phyloP scores from a whole-genome alignment of 2,888 invertebrate species.

The Apamea anceps region DNA sequence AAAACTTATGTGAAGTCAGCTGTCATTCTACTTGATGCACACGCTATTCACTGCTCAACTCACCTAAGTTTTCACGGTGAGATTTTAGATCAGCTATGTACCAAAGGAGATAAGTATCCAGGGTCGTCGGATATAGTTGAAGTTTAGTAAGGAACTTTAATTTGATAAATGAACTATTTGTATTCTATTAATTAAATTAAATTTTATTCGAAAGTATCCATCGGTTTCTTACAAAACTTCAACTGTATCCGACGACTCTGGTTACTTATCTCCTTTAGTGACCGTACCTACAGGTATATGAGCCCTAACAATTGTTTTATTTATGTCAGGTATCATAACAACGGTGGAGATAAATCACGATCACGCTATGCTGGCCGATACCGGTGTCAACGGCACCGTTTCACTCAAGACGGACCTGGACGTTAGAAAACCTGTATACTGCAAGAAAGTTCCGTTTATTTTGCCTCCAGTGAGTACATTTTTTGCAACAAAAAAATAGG shows the following conservation, averaged over 20 bases:
- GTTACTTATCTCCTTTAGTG: no score
- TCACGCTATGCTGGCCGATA: slow-evolving; percentile 56
- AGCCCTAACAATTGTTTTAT: neutral
- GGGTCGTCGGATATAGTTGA: no score
- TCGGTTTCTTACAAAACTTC: no score
- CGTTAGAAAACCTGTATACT: slow-evolving; percentile 31
- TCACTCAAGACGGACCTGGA: slow-evolving; percentile 26
- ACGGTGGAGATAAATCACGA: slow-evolving; percentile 65
- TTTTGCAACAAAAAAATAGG: neutral
- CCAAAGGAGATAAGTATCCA: no score
- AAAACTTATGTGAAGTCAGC: no score
- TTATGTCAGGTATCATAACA: slow-evolving; percentile 69
- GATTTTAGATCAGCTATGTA: neutral
- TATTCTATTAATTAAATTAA: no score
- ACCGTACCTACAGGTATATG: neutral
- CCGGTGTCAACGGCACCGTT: slow-evolving; percentile 21
- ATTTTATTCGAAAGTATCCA: no score
- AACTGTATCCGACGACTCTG: no score
- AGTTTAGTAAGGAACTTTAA: no score
- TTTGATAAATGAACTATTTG: no score
- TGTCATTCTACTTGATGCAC: neutral
- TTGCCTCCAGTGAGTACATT: slow-evolving; percentile 61
- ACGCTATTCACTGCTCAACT: neutral
- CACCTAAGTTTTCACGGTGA: neutral
- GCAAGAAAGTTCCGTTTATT: slow-evolving; percentile 55